phyloP scores from a whole-genome alignment of 2,888 invertebrate genomes.

The Drosophila helvetica region DNA sequence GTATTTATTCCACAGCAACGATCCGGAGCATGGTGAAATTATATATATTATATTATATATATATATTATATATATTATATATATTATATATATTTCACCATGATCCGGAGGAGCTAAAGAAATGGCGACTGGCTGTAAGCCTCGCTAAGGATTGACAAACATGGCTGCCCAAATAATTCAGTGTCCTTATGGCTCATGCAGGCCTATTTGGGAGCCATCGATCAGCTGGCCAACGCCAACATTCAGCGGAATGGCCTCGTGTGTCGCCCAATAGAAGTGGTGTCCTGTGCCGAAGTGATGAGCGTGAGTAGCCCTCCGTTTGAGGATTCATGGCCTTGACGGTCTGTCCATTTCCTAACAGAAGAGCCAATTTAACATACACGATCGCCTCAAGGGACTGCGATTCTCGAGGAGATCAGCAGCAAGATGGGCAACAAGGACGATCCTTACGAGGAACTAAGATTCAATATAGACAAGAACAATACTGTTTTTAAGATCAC shows the following conservation, averaged over 20 bases:
- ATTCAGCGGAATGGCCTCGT: background rate
- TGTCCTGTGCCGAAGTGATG: rapidly evolving
- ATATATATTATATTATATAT: too few relatives aligned
- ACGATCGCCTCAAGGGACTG: background rate
- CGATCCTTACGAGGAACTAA: background rate
- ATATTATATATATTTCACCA: too few relatives aligned
- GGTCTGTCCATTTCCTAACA: background rate
- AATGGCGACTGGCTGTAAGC: conserved; percentile 17
- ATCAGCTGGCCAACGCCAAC: background rate
- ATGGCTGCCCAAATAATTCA: background rate
- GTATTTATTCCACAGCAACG: conserved; percentile 6
- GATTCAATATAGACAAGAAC: background rate
- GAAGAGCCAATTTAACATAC: background rate
- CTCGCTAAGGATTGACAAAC: background rate
- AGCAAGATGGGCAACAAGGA: background rate
- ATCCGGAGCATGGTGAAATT: too few relatives aligned
- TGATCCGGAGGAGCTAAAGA: conserved; percentile 9
- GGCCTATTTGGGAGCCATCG: conserved; percentile 6
- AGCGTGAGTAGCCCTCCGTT: background rate
- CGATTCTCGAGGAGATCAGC: background rate
- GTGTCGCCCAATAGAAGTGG: background rate
- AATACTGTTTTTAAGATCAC: background rate
- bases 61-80: too few relatives aligned
- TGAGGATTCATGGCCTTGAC: background rate
- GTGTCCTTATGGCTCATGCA: conserved; percentile 11